Percentiles rank a stretch among this genome's conserved stretches.
phyloP scores from a whole-genome alignment of 2,888 invertebrate species.

The Nephrotoma guestfalica region DNA sequence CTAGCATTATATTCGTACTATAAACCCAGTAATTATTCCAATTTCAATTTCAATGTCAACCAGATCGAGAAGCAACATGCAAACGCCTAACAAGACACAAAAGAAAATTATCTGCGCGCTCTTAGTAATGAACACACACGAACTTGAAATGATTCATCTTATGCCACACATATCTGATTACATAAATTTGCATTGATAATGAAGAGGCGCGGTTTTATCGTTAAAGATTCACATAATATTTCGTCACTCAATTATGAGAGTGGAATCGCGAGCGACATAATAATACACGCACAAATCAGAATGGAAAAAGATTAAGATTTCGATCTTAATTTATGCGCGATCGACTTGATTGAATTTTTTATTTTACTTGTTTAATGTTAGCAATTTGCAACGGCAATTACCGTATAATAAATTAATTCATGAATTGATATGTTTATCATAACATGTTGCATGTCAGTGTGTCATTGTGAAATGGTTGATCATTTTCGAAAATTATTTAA shows the following conservation, averaged over 20 bases:
- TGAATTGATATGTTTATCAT: not conserved
- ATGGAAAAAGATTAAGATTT: not conserved
- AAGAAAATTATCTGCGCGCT: not conserved
- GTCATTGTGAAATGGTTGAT: not conserved
- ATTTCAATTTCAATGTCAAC: not conserved
- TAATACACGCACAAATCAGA: not conserved
- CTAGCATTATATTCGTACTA: not conserved
- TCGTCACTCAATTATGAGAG: not conserved
- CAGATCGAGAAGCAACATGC: not conserved
- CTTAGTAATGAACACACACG: not conserved
- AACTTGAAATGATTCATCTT: not conserved
- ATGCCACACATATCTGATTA: not conserved
- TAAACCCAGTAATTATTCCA: not conserved
- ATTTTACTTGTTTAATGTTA: not conserved
- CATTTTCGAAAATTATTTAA: no score
- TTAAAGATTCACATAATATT: not conserved
- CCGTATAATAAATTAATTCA: not conserved
- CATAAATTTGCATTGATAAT: not conserved
- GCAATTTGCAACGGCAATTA: not conserved
- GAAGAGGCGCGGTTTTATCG: not conserved
- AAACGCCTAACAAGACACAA: not conserved
- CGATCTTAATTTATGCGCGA: not conserved
- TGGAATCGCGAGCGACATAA: not conserved
- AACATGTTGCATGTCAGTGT: not conserved
- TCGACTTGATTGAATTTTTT: not conserved